Evolutionary conservation across 2,797 vertebrate genomes (phyloP).

Genomic region (Pseudomugil gertrudae): DNA sequence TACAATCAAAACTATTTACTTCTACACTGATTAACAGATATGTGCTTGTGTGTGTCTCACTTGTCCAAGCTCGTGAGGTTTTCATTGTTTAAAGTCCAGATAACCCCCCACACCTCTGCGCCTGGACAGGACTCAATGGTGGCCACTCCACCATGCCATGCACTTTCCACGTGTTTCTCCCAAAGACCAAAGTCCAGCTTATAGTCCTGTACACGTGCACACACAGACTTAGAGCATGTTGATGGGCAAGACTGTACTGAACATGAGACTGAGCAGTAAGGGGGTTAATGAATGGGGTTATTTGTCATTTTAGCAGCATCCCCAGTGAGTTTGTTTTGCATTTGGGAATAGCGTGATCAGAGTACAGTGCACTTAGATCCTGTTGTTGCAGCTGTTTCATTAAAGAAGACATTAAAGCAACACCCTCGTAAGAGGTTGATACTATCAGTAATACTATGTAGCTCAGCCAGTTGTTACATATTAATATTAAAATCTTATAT

Average conservation of each 20-base stretch:
- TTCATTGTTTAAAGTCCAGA: conserved; percentile 88
- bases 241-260: neutral
- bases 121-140: conserved; percentile 86
- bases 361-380: neutral
- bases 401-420: neutral
- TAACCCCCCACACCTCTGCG: conserved; percentile 91
- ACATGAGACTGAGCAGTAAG: conserved; percentile 7
- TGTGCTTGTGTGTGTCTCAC: conserved; percentile 76
- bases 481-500: neutral
- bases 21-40: neutral
- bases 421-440: neutral
- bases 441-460: neutral
- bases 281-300: neutral
- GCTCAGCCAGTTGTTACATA: neutral
- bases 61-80: conserved; percentile 87
- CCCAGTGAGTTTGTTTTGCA: conserved; percentile 2
- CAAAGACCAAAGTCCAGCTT: conserved; percentile 87
- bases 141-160: conserved; percentile 91
- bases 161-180: conserved; percentile 66
- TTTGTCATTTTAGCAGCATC: conserved; percentile 33
- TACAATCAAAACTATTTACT: neutral
- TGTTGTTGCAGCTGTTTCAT: conserved; percentile 39
- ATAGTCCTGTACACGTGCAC: conserved; percentile 82
- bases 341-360: conserved; percentile 4
- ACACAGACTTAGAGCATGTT: neutral